phyloP scores from a whole-genome alignment of 2,113 vertebrate species.

The Alosa alosa region DNA sequence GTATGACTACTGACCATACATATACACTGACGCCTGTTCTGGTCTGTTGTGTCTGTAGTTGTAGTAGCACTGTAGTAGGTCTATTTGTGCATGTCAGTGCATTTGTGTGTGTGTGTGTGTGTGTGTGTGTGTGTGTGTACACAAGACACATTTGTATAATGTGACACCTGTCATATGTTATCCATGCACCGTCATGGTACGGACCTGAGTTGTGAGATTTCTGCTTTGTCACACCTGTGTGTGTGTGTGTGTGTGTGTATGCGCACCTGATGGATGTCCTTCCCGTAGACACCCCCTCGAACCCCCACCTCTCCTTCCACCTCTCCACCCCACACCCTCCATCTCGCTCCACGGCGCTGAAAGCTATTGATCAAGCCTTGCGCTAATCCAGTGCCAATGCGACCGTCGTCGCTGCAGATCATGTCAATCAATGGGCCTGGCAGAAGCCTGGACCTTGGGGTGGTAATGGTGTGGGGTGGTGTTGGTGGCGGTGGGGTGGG shows the following conservation, averaged over 20 bases:
- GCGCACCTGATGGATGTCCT: conserved; percentile 21
- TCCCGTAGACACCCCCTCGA: neutral
- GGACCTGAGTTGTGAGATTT: neutral
- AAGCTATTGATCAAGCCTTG: conserved; percentile 31
- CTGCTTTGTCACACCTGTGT: neutral
- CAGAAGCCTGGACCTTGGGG: neutral
- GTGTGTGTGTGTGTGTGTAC: neutral
- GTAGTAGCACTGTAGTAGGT: neutral
- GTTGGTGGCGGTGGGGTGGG: too few species aligned
- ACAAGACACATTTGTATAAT: neutral
- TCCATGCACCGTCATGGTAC: neutral
- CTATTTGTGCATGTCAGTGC: neutral
- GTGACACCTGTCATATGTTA: neutral
- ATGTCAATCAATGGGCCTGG: conserved; percentile 32
- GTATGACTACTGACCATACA: too few species aligned
- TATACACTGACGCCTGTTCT: too few species aligned
- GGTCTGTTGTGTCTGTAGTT: neutral
- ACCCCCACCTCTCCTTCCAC: too few species aligned
- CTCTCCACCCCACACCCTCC: neutral
- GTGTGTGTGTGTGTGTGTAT: neutral
- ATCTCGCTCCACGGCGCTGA: neutral
- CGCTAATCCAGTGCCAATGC: conserved; percentile 21
- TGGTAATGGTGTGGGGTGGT: neutral
- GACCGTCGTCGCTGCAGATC: conserved; percentile 26
- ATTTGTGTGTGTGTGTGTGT: neutral